Percentiles rank a stretch among this genome's conserved stretches.
These are phyloP conservation scores for Actias luna DNA, from an alignment of 2,888 invertebrate genomes.

Conservation along the genomic window DNA sequence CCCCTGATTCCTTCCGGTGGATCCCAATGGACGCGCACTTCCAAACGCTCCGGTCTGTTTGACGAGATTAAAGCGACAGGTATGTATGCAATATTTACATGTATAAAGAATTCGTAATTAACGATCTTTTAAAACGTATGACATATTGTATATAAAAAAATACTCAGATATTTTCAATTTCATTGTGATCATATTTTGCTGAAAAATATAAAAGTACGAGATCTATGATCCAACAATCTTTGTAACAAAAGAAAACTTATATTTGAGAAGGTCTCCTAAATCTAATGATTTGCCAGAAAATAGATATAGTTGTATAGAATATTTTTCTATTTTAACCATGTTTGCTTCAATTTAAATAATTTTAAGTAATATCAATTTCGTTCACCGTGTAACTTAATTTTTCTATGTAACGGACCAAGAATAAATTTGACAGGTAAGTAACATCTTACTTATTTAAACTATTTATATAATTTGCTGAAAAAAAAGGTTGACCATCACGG, in stretches of 20 bases:
- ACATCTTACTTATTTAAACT: background rate
- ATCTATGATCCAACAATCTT: background rate
- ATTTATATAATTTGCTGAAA: too few relatives aligned
- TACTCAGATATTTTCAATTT: background rate
- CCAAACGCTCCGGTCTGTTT: slow-evolving; percentile 27
- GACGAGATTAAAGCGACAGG: slow-evolving; percentile 18
- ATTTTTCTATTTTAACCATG: background rate
- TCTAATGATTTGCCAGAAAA: background rate
- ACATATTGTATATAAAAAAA: background rate
- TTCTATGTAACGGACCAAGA: background rate
- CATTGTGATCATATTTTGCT: background rate
- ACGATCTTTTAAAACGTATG: background rate
- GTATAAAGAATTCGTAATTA: background rate
- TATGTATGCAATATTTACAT: slow-evolving; percentile 6
- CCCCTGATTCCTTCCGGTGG: slow-evolving; percentile 79
- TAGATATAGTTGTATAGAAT: background rate
- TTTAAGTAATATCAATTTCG: background rate
- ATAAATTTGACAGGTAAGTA: background rate
- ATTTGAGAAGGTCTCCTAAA: too few relatives aligned
- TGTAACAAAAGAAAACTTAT: background rate
- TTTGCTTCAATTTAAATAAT: background rate
- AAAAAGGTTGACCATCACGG: too few relatives aligned
- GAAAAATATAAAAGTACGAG: background rate
- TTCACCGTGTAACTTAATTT: background rate
- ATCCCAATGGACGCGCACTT: slow-evolving; percentile 38